phyloP scores from a whole-genome alignment of 1,140 invertebrate genomes.

The Hesperophylax magnus region DNA sequence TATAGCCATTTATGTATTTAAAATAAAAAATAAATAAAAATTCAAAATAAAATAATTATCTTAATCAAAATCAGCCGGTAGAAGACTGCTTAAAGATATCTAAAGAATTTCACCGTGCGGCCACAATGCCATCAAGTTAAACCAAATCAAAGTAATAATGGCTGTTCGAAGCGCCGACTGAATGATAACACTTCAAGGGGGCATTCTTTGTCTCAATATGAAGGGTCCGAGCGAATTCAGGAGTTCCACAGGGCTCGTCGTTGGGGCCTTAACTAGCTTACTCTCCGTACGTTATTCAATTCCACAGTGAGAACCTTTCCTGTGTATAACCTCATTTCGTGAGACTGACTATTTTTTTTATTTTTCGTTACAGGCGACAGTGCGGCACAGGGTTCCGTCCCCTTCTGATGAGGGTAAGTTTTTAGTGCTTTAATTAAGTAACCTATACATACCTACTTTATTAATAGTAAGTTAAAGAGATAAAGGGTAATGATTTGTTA shows the following conservation, averaged over 20 bases:
- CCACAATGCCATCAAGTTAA: conserved; percentile 20
- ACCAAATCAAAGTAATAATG: conserved; percentile 56
- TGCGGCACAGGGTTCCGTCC: conserved; percentile 66
- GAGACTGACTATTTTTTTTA: conserved; percentile 27
- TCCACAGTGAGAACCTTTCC: conserved; percentile 27
- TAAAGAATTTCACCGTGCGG: too few relatives aligned
- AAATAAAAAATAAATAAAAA: too few relatives aligned
- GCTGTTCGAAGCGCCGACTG: conserved; percentile 45
- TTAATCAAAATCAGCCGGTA: too few relatives aligned
- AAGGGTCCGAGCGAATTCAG: neutral
- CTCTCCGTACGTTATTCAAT: conserved; percentile 40
- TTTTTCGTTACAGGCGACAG: conserved; percentile 67
- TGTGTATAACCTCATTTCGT: conserved; percentile 30
- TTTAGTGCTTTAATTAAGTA: neutral
- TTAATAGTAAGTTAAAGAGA: neutral
- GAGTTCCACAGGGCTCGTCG: neutral
- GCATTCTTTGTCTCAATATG: conserved; percentile 44
- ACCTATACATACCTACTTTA: neutral
- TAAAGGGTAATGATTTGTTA: too few relatives aligned
- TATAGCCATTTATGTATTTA: too few relatives aligned
- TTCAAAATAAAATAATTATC: too few relatives aligned
- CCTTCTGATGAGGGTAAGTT: conserved; percentile 66
- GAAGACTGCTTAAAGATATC: too few relatives aligned
- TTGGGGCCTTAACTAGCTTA: conserved; percentile 39
- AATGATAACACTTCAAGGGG: conserved; percentile 48